These are phyloP conservation scores for Beroe ovata DNA, from an alignment of 37 sponge, comb jelly and placozoan genomes.

Conservation along the genomic window DNA sequence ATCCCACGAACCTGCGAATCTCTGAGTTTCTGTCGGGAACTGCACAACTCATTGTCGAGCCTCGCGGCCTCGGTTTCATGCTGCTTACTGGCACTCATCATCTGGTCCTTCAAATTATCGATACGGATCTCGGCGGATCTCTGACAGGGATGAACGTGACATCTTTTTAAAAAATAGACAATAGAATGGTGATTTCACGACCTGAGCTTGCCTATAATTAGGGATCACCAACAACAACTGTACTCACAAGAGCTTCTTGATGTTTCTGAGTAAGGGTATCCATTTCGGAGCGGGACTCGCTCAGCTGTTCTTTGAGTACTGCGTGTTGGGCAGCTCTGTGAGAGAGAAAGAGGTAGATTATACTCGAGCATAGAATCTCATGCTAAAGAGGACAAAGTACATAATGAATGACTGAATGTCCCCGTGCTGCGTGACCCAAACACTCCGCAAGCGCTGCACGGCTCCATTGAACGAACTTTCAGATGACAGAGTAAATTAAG, in stretches of 20 bases:
- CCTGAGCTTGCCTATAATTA: no score
- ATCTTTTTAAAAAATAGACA: no score
- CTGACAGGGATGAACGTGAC: no score
- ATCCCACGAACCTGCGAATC: conserved; percentile 43
- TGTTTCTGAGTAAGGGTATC: background rate
- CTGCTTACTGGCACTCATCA: background rate
- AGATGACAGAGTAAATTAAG: no score
- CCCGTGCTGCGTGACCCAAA: no score
- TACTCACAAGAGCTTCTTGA: background rate
- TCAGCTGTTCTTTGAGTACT: conserved; percentile 15
- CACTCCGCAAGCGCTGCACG: no score
- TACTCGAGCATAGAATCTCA: no score
- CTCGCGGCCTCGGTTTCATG: conserved; percentile 10
- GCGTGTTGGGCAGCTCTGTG: conserved; percentile 15
- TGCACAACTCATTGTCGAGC: conserved; percentile 35
- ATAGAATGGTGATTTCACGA: no score
- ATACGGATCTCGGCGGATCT: conserved; percentile 11
- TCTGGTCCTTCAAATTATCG: background rate
- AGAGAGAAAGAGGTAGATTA: background rate
- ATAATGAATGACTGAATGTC: no score
- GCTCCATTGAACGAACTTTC: no score
- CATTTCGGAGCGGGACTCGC: background rate
- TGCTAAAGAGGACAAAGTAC: no score
- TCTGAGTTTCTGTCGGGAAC: conserved; percentile 26
- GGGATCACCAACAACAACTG: no score